Conservation (phyloP, 2,888 invertebrate species). For the Cephus pygmeus region DNA sequence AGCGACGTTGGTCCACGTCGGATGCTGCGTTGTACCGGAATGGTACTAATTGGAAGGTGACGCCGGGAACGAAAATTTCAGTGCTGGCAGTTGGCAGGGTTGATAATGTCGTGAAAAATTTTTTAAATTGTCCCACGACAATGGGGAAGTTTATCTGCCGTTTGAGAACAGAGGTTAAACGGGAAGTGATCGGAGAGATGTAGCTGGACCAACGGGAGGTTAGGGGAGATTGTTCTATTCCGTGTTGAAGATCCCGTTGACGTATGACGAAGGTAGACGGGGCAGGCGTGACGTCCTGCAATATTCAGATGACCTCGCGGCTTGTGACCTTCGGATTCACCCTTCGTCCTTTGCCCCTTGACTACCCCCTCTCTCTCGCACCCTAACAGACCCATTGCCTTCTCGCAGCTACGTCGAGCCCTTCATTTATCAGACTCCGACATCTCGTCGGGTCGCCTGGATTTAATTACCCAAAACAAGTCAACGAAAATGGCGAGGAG, state of each 20-base stretch:
- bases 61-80: neutral
- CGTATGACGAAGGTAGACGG: constrained; percentile 21
- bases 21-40: neutral
- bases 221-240: neutral
- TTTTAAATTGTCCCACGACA: constrained; percentile 32
- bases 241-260: neutral
- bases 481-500: constrained; percentile 25
- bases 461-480: constrained; percentile 56
- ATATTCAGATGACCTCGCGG: constrained; percentile 35
- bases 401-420: constrained; percentile 33
- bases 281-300: constrained; percentile 40
- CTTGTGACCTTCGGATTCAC: constrained; percentile 16
- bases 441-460: constrained; percentile 48
- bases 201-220: neutral
- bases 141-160: constrained; percentile 25
- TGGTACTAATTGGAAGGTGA: neutral
- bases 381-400: constrained; percentile 14
- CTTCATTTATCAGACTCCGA: constrained; percentile 55
- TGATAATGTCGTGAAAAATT: neutral
- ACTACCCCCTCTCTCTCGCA: neutral
- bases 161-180: neutral
- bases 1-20: neutral
- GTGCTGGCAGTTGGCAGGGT: neutral
- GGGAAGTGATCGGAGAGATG: neutral
- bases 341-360: constrained; percentile 9